Conservation (phyloP, 2,797 vertebrate species). For the Poecilia gillii region DNA sequence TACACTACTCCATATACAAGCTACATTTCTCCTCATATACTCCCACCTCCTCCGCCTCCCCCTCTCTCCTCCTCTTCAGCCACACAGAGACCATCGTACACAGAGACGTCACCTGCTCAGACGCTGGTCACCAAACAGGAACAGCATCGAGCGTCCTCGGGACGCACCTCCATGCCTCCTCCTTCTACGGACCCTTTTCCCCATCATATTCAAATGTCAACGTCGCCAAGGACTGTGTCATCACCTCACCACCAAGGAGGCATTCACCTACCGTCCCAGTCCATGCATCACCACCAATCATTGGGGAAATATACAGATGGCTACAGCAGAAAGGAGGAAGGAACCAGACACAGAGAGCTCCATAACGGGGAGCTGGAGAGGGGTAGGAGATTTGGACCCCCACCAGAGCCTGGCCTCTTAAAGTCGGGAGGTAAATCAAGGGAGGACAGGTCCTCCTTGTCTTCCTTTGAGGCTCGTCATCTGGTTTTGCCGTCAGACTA, state of each 20-base stretch:
- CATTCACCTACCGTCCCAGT: conserved; percentile 78
- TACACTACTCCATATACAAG: conserved; percentile 89
- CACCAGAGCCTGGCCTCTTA: conserved; percentile 59
- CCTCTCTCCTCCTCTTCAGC: conserved; percentile 84
- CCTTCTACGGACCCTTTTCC: conserved; percentile 78
- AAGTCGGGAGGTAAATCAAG: conserved; percentile 75
- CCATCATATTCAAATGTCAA: conserved; percentile 89
- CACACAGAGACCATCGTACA: conserved; percentile 79
- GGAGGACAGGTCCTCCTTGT: conserved; percentile 50
- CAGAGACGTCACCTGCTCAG: conserved; percentile 47
- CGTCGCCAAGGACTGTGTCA: conserved; percentile 84
- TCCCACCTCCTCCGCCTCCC: conserved; percentile 85
- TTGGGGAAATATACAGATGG: conserved; percentile 89
- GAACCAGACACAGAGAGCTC: conserved; percentile 83
- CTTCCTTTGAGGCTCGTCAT: conserved; percentile 87
- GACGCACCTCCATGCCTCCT: conserved; percentile 83
- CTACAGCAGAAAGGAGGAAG: conserved; percentile 87
- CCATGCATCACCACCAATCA: conserved; percentile 88
- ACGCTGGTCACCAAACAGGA: conserved; percentile 89
- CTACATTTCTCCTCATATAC: conserved; percentile 92
- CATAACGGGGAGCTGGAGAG: conserved; percentile 94
- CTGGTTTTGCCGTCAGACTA: conserved; percentile 89
- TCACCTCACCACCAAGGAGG: conserved; percentile 83
- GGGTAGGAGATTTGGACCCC: conserved; percentile 80
- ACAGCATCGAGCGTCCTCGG: conserved; percentile 80